Percentiles rank a stretch among this genome's conserved stretches.
phyloP scores from a whole-genome alignment of 2,113 vertebrate species.

The Danio rerio region DNA sequence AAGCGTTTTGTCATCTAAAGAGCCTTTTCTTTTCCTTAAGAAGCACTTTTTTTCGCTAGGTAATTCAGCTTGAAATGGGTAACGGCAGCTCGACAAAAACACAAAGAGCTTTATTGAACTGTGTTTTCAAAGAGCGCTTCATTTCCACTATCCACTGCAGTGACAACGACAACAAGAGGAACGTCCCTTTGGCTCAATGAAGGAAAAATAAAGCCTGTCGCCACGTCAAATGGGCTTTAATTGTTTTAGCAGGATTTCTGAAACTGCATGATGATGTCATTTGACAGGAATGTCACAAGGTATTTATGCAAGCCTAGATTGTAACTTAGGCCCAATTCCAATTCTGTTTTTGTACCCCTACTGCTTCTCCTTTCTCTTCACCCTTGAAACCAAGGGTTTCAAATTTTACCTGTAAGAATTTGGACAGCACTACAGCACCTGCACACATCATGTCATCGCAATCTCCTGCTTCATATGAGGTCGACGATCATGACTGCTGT shows the following conservation, averaged over 20 bases:
- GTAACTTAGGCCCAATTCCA: no score
- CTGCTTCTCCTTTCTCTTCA: no score
- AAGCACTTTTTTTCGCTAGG: background rate
- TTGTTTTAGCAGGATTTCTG: background rate
- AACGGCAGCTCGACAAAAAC: constrained; percentile 5
- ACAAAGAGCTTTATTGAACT: background rate
- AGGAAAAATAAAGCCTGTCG: background rate
- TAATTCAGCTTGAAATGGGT: background rate
- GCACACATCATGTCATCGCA: no score
- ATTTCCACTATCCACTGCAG: background rate
- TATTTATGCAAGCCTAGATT: no score
- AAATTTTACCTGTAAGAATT: no score
- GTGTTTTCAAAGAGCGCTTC: background rate
- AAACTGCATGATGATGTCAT: background rate
- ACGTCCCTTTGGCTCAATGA: background rate
- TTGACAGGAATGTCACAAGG: background rate
- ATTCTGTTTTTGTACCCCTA: no score
- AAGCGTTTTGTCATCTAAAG: background rate
- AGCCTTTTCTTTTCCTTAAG: background rate
- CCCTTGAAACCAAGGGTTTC: no score
- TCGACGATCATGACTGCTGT: no score
- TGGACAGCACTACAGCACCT: no score
- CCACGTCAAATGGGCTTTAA: background rate
- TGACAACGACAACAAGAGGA: background rate
- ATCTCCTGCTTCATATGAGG: no score